Evolutionary conservation across 2,888 invertebrate genomes (phyloP).

Genomic region (Leptinotarsa juncta): DNA sequence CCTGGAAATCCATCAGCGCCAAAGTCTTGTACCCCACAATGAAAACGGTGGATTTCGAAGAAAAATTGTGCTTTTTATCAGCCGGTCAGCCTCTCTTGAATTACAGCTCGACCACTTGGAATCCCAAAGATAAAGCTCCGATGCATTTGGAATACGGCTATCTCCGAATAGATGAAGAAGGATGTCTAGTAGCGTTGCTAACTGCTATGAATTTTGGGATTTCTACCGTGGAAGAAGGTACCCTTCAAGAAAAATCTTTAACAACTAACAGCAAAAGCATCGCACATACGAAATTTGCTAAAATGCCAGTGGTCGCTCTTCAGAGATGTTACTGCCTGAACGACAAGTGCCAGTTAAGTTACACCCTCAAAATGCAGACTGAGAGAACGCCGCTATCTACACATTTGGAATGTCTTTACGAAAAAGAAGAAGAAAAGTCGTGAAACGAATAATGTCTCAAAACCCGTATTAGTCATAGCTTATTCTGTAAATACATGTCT

Average conservation of each 20-base stretch:
- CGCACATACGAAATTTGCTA: neutral
- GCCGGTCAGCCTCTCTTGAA: conserved; percentile 74
- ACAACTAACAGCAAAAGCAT: conserved; percentile 1
- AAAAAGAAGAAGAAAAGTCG: conserved; percentile 16
- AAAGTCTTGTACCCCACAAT: conserved; percentile 71
- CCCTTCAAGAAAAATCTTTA: conserved; percentile 11
- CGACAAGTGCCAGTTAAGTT: conserved; percentile 24
- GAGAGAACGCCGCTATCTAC: conserved; percentile 20
- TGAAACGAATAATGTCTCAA: too few species aligned
- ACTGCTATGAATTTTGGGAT: conserved; percentile 24
- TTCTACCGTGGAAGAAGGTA: conserved; percentile 24
- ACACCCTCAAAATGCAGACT: conserved; percentile 24
- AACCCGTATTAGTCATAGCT: too few species aligned
- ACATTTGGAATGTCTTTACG: conserved; percentile 28
- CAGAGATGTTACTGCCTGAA: conserved; percentile 25
- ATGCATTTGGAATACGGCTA: conserved; percentile 76
- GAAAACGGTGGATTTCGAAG: conserved; percentile 70
- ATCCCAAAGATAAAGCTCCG: conserved; percentile 68
- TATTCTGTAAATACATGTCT: too few species aligned
- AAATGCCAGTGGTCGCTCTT: neutral
- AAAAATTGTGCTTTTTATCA: conserved; percentile 70
- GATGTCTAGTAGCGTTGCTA: conserved; percentile 55
- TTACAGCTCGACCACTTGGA: conserved; percentile 68
- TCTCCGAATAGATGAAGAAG: conserved; percentile 67
- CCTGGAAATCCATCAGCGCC: conserved; percentile 56